These are phyloP conservation scores for Micoletzkya japonica DNA, from an alignment of 2,888 invertebrate genomes.

Conservation along the genomic window DNA sequence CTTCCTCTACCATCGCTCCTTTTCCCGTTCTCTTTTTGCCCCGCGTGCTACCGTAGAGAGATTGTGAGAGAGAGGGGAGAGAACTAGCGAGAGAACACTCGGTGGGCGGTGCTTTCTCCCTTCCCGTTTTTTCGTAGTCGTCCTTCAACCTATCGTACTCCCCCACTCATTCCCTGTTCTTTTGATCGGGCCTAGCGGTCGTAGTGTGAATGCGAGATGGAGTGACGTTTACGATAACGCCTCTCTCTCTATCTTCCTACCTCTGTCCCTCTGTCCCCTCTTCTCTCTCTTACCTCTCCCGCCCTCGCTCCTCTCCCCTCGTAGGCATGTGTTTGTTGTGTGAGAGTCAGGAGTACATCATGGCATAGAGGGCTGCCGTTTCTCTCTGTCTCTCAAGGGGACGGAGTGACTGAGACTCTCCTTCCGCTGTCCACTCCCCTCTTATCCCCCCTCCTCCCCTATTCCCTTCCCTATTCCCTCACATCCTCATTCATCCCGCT, in stretches of 20 bases:
- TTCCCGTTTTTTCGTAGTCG: background rate
- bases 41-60: too few relatives aligned
- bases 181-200: too few relatives aligned
- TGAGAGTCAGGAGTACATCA: too few relatives aligned
- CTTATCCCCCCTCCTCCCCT: background rate
- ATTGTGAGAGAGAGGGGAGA: too few relatives aligned
- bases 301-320: background rate
- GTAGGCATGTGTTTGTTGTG: too few relatives aligned
- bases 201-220: too few relatives aligned
- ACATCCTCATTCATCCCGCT: background rate
- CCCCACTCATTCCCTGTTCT: too few relatives aligned
- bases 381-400: too few relatives aligned
- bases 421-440: background rate
- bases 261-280: background rate
- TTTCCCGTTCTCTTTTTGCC: background rate
- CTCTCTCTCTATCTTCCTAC: background rate
- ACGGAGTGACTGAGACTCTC: background rate
- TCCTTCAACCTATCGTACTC: too few relatives aligned
- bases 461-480: slow-evolving; percentile 6
- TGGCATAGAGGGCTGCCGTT: too few relatives aligned
- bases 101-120: background rate
- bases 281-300: slow-evolving; percentile 10
- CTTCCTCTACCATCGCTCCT: background rate
- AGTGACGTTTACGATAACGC: too few relatives aligned
- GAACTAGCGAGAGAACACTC: too few relatives aligned